Conservation (phyloP, 2,113 vertebrate genomes). For the Nyctibius bracteatus region DNA sequence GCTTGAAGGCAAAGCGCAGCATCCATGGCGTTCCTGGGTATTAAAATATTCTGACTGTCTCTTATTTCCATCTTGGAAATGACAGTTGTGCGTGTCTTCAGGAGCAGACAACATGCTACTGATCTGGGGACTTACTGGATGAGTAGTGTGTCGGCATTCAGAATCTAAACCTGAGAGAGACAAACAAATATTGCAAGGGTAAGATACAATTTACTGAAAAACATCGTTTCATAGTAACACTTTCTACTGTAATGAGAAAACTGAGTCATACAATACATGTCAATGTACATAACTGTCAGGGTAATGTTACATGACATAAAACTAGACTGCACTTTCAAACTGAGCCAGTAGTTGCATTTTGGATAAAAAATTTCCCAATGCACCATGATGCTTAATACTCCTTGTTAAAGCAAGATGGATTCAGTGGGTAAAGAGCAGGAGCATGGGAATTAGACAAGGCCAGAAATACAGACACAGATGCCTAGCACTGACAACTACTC, state of each 20-base stretch:
- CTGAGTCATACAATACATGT: not conserved
- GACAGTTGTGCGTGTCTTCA: slow-evolving; percentile 57
- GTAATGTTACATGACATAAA: not conserved
- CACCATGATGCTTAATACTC: not conserved
- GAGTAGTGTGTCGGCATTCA: slow-evolving; percentile 18
- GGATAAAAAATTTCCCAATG: not conserved
- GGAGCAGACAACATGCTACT: slow-evolving; percentile 22
- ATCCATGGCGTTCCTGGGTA: slow-evolving; percentile 66
- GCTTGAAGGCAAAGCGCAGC: slow-evolving; percentile 18
- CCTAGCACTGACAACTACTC: not conserved
- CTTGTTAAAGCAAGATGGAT: not conserved
- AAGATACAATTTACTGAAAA: not conserved
- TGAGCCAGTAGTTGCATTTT: not conserved
- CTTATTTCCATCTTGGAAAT: slow-evolving; percentile 66
- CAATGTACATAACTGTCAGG: not conserved
- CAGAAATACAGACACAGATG: not conserved
- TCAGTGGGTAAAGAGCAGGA: not conserved
- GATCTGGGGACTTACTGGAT: slow-evolving; percentile 23
- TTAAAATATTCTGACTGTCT: slow-evolving; percentile 62
- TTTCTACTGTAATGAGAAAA: not conserved
- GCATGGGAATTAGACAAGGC: not conserved
- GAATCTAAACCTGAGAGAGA: not conserved
- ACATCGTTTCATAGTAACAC: not conserved
- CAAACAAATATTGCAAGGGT: not conserved
- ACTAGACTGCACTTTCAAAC: not conserved